A percentile compares a stretch with the other conserved stretches of the same genome.
Evolutionary conservation across 2,113 vertebrate species (phyloP).

Genomic region (Callithrix jacchus): DNA sequence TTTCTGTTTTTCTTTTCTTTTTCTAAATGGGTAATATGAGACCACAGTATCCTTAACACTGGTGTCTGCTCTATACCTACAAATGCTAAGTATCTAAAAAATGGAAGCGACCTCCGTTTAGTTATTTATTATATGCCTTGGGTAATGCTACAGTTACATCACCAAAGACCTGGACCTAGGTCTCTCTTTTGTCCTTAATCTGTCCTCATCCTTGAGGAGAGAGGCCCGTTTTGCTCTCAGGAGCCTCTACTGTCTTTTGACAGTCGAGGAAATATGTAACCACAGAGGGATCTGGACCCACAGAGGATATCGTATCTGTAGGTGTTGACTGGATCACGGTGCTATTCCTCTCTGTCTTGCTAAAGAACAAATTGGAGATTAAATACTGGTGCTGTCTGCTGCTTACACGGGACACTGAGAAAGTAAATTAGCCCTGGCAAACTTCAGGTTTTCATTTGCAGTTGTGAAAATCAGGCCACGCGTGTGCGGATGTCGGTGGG

Average conservation of each 20-base stretch:
- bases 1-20: neutral
- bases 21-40: fast-evolving
- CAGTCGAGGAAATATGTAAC: fast-evolving
- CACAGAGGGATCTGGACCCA: too few relatives aligned
- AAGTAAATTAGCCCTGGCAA: fast-evolving
- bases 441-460: neutral
- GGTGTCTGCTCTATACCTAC: fast-evolving
- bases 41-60: fast-evolving
- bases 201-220: neutral
- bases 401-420: fast-evolving
- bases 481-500: too few relatives aligned
- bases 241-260: too few relatives aligned
- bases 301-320: fast-evolving
- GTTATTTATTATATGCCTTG: neutral
- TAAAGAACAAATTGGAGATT: too few relatives aligned
- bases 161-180: fast-evolving
- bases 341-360: neutral
- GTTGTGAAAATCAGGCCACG: fast-evolving
- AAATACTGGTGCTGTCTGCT: fast-evolving
- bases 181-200: too few relatives aligned
- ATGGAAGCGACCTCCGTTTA: fast-evolving
- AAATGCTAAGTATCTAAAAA: neutral
- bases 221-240: too few relatives aligned
- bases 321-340: fast-evolving
- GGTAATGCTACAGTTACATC: neutral